These are phyloP conservation scores for Osmerus mordax DNA, from an alignment of 2,113 vertebrate genomes.

Conservation along the genomic window DNA sequence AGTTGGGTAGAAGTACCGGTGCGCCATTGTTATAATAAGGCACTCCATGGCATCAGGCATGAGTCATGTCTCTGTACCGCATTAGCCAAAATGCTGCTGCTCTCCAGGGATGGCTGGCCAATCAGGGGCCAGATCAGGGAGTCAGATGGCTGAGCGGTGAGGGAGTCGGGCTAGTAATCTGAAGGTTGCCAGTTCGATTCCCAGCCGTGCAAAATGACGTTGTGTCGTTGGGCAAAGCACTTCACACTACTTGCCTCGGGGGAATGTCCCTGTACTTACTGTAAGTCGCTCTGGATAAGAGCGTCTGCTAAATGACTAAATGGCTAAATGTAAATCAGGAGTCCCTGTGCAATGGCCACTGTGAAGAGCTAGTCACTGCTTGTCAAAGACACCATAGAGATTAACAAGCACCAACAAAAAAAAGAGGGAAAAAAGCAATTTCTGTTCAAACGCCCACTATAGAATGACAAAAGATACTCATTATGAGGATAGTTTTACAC, in stretches of 20 bases:
- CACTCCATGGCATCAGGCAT: too few species aligned
- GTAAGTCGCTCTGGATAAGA: too few species aligned
- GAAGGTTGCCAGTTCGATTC: too few species aligned
- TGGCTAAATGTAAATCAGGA: background rate
- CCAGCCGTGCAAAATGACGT: too few species aligned
- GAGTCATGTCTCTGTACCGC: background rate
- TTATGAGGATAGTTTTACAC: constrained; percentile 11
- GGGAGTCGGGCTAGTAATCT: too few species aligned
- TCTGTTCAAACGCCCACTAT: constrained; percentile 6
- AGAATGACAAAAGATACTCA: constrained; percentile 1
- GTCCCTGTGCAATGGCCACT: constrained; percentile 2
- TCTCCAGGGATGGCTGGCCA: background rate
- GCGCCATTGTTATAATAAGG: too few species aligned
- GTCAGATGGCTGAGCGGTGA: too few species aligned
- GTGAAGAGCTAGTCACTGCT: constrained; percentile 12
- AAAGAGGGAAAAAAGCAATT: background rate
- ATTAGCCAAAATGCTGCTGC: background rate
- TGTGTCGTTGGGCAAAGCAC: too few species aligned
- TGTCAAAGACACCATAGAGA: constrained; percentile 23
- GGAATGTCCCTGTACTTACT: too few species aligned
- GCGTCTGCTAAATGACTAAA: too few species aligned
- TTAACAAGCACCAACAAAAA: constrained; percentile 11
- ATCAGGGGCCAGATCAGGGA: constrained; percentile 4
- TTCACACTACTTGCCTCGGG: too few species aligned
- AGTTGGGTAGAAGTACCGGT: too few species aligned